These are phyloP conservation scores for Scomber scombrus DNA, from an alignment of 2,113 vertebrate species.

Conservation along the genomic window DNA sequence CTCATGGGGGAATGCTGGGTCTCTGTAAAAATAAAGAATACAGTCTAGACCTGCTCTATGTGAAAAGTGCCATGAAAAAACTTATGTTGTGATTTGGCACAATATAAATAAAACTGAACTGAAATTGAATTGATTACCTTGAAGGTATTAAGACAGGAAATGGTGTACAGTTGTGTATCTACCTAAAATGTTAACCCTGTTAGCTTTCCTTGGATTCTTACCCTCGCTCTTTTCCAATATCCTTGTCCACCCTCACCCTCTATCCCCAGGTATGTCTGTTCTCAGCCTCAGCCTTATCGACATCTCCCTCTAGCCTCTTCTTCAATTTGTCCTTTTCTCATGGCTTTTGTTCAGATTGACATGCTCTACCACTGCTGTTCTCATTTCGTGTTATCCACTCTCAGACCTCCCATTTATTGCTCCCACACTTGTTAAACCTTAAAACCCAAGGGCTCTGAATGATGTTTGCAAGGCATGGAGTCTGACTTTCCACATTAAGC, in stretches of 20 bases:
- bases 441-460: not conserved
- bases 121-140: not conserved
- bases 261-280: not conserved
- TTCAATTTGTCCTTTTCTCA: constrained; percentile 27
- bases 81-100: no score
- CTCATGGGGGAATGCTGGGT: no score
- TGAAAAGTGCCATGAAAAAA: no score
- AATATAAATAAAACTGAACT: no score
- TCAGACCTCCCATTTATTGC: constrained; percentile 7
- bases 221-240: not conserved
- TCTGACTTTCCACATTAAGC: constrained; percentile 8
- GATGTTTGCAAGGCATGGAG: not conserved
- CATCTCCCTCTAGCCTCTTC: constrained; percentile 4
- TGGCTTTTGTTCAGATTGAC: constrained; percentile 22
- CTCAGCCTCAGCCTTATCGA: not conserved
- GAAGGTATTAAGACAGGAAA: not conserved
- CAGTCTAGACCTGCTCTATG: no score
- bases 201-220: not conserved
- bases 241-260: not conserved
- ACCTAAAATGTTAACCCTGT: not conserved
- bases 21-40: no score
- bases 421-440: constrained; percentile 9
- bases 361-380: not conserved
- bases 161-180: not conserved
- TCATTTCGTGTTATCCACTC: constrained; percentile 13